These are phyloP conservation scores for Oreotragus oreotragus DNA, from an alignment of 2,113 vertebrate species.

Conservation along the genomic window DNA sequence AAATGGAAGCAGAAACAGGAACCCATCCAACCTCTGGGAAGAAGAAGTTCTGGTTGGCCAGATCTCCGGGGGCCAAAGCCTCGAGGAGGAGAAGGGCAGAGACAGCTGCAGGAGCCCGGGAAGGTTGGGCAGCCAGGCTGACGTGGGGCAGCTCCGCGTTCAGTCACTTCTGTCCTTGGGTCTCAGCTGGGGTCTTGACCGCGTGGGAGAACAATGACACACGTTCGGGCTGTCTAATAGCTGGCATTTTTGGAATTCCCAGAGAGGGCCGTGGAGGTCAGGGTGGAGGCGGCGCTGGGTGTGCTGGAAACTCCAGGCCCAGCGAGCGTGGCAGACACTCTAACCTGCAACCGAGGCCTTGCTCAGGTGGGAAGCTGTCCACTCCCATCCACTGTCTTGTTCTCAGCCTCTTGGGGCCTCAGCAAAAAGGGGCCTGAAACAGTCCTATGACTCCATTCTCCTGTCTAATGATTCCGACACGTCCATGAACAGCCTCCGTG, in stretches of 20 bases:
- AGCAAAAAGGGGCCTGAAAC: background rate
- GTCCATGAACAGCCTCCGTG: background rate
- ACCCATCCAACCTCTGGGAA: background rate
- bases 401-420: background rate
- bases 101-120: background rate
- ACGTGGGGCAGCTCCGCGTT: background rate
- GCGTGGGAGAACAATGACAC: background rate
- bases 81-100: background rate
- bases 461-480: background rate
- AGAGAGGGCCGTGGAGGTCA: background rate
- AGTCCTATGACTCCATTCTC: background rate
- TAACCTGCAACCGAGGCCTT: background rate
- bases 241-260: background rate
- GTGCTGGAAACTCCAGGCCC: background rate
- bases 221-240: too few species aligned
- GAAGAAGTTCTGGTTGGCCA: background rate
- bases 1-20: conserved; percentile 11
- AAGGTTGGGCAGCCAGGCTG: background rate
- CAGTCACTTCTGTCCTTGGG: background rate
- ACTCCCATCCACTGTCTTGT: background rate
- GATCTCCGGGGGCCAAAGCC: background rate
- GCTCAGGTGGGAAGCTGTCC: background rate
- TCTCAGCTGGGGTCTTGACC: background rate
- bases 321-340: background rate
- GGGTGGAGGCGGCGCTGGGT: background rate